Base-by-base conservation (phyloP, 1,140 invertebrate genomes). In the Parapsyche elsis region DNA sequence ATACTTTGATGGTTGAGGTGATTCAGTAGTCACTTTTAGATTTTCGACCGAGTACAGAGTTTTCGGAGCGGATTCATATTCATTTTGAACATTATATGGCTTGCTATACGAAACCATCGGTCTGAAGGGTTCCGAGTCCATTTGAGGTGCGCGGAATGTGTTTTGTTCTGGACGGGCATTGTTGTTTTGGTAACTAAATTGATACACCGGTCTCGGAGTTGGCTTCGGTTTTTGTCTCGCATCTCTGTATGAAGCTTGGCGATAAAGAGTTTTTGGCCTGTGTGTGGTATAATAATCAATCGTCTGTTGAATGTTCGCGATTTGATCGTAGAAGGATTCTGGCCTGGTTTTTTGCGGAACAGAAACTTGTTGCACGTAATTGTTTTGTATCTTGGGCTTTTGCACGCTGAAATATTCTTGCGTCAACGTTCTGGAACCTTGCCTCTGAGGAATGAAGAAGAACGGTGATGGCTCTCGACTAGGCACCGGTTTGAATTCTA, bases 71-170 rank as follows among this genome's bases (percentile, higher is more conserved):
- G 76, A 73, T 78, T 89, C 89, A 80, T 90, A 91, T 14, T 90
- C 89, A 76, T 90, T 89, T 80, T 88, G 86, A 21, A 89, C 84
- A 80, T 91, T 89, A 79, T 90, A 90, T 5, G 90, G 90, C 57
- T 91, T 90, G 83, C 91, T 92, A 84, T 93, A 92, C 83, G 91
- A 90, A 9, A 91, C 90, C 86, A 91, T 90, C 5, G 92, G 92
- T 76, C 90, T 88, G 84, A 93, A 92, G 23, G 90, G 90, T 84
- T 92, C 90, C 14, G 90, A 87, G 77, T 89, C 86, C 80, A 92
- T 84, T 83, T 88, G 88, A 14, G 90, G 90, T 23, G 90, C 86
- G 71, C 90, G 86, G 84, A 90, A 88, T 24, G 85, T 85, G 73
- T 87, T 81, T 79, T 88, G 87, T 73, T 88, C 87, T 16, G 85